Conservation (phyloP, 2,797 vertebrate species). For the Semotilus atromaculatus region DNA sequence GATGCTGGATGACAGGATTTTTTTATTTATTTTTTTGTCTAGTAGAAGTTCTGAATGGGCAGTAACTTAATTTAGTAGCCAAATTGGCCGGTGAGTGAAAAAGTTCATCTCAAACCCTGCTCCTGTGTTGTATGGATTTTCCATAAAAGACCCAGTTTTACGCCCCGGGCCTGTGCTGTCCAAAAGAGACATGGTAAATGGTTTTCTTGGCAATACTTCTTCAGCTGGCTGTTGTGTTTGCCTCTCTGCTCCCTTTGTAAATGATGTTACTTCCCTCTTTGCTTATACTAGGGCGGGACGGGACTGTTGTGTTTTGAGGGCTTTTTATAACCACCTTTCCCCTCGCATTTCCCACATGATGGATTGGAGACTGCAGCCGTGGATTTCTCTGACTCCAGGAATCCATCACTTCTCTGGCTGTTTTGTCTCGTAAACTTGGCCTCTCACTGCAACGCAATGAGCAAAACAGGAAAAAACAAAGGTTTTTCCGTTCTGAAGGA, state of each 20-base stretch:
- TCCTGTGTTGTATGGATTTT: conserved; percentile 45
- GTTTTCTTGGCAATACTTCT: conserved; percentile 45
- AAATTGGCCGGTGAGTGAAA: too few relatives aligned
- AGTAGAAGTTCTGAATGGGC: too few relatives aligned
- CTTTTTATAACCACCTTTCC: conserved; percentile 50
- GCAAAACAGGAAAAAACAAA: not conserved
- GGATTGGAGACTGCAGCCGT: conserved; percentile 8
- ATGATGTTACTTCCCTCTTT: conserved; percentile 43
- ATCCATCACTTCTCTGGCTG: conserved; percentile 1
- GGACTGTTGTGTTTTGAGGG: conserved; percentile 47
- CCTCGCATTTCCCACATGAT: conserved; percentile 38
- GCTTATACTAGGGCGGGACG: conserved; percentile 35
- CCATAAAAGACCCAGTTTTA: conserved; percentile 45
- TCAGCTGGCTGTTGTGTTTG: conserved; percentile 18
- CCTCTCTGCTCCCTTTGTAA: conserved; percentile 41
- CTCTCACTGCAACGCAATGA: not conserved
- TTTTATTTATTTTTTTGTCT: too few relatives aligned
- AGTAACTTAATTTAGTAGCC: too few relatives aligned
- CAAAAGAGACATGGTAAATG: conserved; percentile 47
- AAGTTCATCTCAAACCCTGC: too few relatives aligned
- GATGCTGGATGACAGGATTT: too few relatives aligned
- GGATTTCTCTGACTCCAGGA: conserved; percentile 29
- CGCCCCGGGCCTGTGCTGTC: conserved; percentile 21
- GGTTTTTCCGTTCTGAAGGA: conserved; percentile 11
- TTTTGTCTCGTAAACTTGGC: not conserved